Percentiles rank a stretch among this genome's conserved stretches.
Evolutionary conservation across 2,797 vertebrate species (phyloP).

Genomic region (Epinephelus coioides): DNA sequence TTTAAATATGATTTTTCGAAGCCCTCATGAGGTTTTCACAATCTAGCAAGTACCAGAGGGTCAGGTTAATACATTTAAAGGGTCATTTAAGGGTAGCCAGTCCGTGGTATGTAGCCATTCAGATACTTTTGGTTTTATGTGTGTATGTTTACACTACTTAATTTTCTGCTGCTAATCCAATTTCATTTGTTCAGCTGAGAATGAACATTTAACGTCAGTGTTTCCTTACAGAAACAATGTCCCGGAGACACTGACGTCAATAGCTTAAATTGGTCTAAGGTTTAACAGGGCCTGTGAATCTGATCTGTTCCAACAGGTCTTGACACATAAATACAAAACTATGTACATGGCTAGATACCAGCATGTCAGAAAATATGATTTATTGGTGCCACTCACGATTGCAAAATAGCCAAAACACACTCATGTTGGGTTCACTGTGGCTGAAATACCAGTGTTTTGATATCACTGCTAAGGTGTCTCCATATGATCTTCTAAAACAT

Average conservation of each 20-base stretch:
- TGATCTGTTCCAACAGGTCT: conserved; percentile 5
- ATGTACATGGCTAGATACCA: conserved; percentile 3
- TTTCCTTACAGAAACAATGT: conserved; percentile 11
- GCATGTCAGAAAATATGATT: conserved; percentile 21
- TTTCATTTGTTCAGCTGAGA: conserved; percentile 1
- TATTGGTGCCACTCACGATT: conserved; percentile 36
- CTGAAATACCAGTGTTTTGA: conserved; percentile 68
- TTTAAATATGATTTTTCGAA: conserved; percentile 8
- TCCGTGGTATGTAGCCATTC: conserved; percentile 39
- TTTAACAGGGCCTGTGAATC: background rate
- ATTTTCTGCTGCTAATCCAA: conserved; percentile 12
- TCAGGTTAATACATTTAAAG: conserved; percentile 22
- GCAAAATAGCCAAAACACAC: conserved; percentile 51
- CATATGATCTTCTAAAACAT: conserved; percentile 63
- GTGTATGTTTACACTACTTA: conserved; percentile 3
- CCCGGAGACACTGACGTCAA: background rate
- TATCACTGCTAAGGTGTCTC: conserved; percentile 66
- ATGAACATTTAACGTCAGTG: background rate
- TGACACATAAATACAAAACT: conserved; percentile 18
- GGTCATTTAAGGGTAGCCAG: conserved; percentile 15
- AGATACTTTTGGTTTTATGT: conserved; percentile 13
- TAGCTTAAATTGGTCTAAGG: conserved; percentile 2
- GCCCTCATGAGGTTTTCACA: conserved; percentile 9
- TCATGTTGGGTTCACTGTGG: conserved; percentile 58
- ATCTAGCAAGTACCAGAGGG: background rate